Conservation (phyloP, 2,113 vertebrate genomes). For the Dicentrarchus labrax region DNA sequence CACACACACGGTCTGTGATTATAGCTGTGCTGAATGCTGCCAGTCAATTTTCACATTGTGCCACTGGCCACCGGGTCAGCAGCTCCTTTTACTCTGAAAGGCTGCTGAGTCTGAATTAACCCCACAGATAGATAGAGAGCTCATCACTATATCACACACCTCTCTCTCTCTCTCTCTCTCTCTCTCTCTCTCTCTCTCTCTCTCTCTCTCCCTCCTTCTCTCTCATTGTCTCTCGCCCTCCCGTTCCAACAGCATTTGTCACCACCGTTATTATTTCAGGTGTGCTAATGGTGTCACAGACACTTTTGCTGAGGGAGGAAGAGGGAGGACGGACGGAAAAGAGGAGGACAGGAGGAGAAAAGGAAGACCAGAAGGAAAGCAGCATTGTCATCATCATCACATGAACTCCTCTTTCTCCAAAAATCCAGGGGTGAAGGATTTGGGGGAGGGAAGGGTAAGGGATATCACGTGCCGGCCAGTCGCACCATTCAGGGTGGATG, state of each 20-base stretch:
- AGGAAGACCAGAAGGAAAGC: background rate
- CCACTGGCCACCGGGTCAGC: slow-evolving; percentile 62
- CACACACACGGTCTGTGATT: slow-evolving; percentile 30
- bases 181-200: background rate
- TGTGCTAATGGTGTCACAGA: slow-evolving; percentile 85
- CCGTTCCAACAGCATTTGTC: slow-evolving; percentile 78
- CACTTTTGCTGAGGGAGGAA: slow-evolving; percentile 69
- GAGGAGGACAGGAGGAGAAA: slow-evolving; percentile 24
- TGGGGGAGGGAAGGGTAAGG: slow-evolving; percentile 35
- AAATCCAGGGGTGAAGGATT: slow-evolving; percentile 42
- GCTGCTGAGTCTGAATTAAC: slow-evolving; percentile 66
- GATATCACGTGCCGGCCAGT: slow-evolving; percentile 61
- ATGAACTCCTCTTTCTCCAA: slow-evolving; percentile 1
- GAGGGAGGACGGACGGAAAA: slow-evolving; percentile 42
- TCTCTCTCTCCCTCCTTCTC: background rate
- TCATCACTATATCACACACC: slow-evolving; percentile 56
- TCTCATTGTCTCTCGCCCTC: slow-evolving; percentile 23
- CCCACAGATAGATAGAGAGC: slow-evolving; percentile 58
- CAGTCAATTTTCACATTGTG: slow-evolving; percentile 77
- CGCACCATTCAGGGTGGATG: slow-evolving; percentile 56
- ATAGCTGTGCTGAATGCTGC: slow-evolving; percentile 40
- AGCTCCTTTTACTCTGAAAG: slow-evolving; percentile 64
- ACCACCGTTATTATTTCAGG: slow-evolving; percentile 86
- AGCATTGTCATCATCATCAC: slow-evolving; percentile 19
- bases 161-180: slow-evolving; percentile 18